Evolutionary conservation across 2,113 vertebrate species (phyloP).

Genomic region (Ginglymostoma cirratum): DNA sequence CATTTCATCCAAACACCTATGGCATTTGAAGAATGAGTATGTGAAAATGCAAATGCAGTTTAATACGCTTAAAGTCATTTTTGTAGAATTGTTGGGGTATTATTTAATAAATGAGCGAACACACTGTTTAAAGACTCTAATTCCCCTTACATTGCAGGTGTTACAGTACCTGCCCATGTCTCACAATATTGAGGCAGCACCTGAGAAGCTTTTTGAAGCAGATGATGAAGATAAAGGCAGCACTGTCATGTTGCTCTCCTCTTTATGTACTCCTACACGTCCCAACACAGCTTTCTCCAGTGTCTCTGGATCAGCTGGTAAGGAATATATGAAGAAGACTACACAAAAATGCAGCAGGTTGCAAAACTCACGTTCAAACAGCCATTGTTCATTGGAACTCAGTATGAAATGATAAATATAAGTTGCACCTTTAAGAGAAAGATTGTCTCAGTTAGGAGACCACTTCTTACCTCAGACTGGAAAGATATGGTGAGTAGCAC

Average conservation of each 20-base stretch:
- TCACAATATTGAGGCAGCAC: conserved; percentile 46
- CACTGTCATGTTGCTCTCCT: conserved; percentile 29
- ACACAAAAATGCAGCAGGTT: not conserved
- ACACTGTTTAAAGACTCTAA: not conserved
- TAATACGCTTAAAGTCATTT: not conserved
- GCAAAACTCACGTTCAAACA: not conserved
- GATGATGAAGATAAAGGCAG: conserved; percentile 40
- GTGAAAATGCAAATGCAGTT: not conserved
- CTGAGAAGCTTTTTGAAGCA: conserved; percentile 39
- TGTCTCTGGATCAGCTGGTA: conserved; percentile 31
- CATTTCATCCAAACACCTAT: too few relatives aligned
- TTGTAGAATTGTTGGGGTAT: not conserved
- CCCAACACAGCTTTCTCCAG: conserved; percentile 38
- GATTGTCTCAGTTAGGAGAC: not conserved
- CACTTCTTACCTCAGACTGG: not conserved
- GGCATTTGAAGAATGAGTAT: not conserved
- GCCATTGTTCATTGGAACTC: not conserved
- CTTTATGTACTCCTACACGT: not conserved
- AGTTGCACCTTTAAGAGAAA: not conserved
- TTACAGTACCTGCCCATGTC: conserved; percentile 60
- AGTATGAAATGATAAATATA: not conserved
- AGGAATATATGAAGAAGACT: not conserved
- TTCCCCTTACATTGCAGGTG: conserved; percentile 44
- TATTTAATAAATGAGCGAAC: not conserved
- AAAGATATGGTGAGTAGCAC: not conserved